Base-by-base conservation (phyloP, 2,888 invertebrate species). In the Mallateleia sp. region DNA sequence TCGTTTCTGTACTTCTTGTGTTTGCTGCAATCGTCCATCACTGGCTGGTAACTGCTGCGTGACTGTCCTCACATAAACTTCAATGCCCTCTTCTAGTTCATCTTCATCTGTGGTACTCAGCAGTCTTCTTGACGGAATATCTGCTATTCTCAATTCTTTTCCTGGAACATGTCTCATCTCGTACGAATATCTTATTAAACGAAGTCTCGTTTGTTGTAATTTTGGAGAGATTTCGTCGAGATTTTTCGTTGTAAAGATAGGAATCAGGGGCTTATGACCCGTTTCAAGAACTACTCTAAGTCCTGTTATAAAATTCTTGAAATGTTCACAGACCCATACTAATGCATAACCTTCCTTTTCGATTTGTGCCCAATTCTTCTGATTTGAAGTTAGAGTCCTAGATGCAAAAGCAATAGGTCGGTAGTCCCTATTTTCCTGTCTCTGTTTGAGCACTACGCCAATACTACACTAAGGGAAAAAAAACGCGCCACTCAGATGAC, bases 311-410 rank as follows among this genome's bases (percentile, higher is more conserved):
- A 91, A 94, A 24, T 94, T 91, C 50, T 89, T 58, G 67, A 94
- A 93, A 60, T 90, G 89, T 74, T 94, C 93, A 1, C 93, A 93
- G 28, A 4, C 8, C 89, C 91, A 93, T 0, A 91, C 90, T 0
- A 94, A 67, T 4, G 92, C 94, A 6, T 95, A 78, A 0, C 93
- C 92, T 89, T 95, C 94, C 83, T 94, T 94, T 77, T 95, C 94
- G 14, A 94, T 94, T 83, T 94, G 93, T 0, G 91, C 92, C 0
- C 90, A n/a, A n/a, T n/a, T n/a, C n/a, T n/a, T n/a, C n/a, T n/a
- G n/a, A n/a, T n/a, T n/a, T n/a, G n/a, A n/a, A n/a, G n/a, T n/a
- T n/a, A n/a, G n/a, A n/a, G n/a, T n/a, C n/a, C n/a, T n/a, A n/a
- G n/a, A n/a, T n/a, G n/a, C n/a, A n/a, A n/a, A n/a, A n/a, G n/a